Base-by-base conservation (phyloP, 2,113 vertebrate genomes). In the Suncus etruscus region DNA sequence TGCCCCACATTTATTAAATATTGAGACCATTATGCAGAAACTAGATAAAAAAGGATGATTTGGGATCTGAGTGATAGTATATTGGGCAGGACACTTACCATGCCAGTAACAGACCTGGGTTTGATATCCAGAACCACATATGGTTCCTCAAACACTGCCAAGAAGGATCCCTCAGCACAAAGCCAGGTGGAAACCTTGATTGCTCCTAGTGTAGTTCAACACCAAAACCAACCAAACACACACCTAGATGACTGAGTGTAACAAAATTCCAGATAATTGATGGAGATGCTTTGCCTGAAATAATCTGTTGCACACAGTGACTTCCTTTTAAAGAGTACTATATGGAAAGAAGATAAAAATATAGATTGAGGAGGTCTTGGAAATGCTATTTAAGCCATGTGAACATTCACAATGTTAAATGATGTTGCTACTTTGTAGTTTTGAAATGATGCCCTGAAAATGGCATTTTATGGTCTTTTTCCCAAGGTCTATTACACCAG, bases 401-500 rank as follows among this genome's bases (percentile, higher is more conserved):
- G 10, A 61, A 31, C 10, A 69, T 77, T 4, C 70, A 77, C n/a
- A 72, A 47, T 15, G 32, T 86, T 61, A 32, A 69, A 83, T 70
- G 32, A 77, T 18, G 16, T 76, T 54, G 61, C 51, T 72, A 11
- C 5, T 24, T 72, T 25, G 48, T 27, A 54, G 18, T 25, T 12
- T 79, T 86, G 48, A 83, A n/a, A 72, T 39, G 66, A 83, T 54
- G 47, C 74, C 18, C 50, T 80, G 31, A 77, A 83, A 81, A 73
- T 29, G 31, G 29, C 32, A 76, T 29, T 79, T 87, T 32, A n/a
- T 58, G 20, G 31, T 77, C 51, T 84, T 85, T n/a, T 1, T 84
- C 29, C 8, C 27, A 8, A 92, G 68, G 31, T 2, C 22, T 22
- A 8, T 61, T 70, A 87, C 32, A 39, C 32, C 18, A 89, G 15